Evolutionary conservation across 2,888 invertebrate genomes (phyloP).

Genomic region (Spialia ferax): DNA sequence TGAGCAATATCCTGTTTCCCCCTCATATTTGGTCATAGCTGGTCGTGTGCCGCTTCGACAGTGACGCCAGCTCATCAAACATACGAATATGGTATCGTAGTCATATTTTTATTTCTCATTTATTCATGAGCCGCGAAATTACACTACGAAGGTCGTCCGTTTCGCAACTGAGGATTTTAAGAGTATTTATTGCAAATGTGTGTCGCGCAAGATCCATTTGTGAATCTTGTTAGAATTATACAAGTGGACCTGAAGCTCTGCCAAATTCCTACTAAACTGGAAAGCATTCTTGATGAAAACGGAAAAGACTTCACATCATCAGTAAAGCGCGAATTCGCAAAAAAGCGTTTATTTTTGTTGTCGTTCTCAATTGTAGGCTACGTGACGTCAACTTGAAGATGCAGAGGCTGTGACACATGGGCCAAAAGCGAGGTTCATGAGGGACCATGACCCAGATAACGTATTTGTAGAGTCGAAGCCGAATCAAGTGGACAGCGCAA

Average conservation of each 20-base stretch:
- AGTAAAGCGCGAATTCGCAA: slow-evolving; percentile 1
- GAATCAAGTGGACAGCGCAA: slow-evolving; percentile 55
- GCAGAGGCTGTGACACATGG: slow-evolving; percentile 50
- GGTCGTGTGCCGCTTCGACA: not conserved
- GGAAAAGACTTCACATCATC: not conserved
- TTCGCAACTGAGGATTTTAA: not conserved
- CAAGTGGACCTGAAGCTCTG: too few relatives aligned
- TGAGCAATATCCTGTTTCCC: slow-evolving; percentile 18
- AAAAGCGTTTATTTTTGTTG: slow-evolving; percentile 12
- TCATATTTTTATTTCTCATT: slow-evolving; percentile 18
- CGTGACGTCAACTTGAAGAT: slow-evolving; percentile 48
- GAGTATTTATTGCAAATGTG: not conserved
- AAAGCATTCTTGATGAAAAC: not conserved
- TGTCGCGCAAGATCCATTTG: not conserved
- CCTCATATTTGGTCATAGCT: slow-evolving; percentile 17
- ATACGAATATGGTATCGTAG: slow-evolving; percentile 22
- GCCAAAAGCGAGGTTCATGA: slow-evolving; percentile 65
- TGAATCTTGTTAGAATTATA: not conserved
- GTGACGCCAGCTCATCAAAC: slow-evolving; percentile 7
- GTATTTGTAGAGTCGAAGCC: slow-evolving; percentile 71
- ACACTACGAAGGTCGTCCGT: slow-evolving; percentile 17
- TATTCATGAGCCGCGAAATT: slow-evolving; percentile 16
- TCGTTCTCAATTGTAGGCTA: slow-evolving; percentile 31
- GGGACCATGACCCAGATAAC: slow-evolving; percentile 77
- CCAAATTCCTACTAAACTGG: not conserved